Percentiles rank a stretch among this genome's conserved stretches.
These are phyloP conservation scores for Andrena marginata DNA, from an alignment of 2,888 invertebrate genomes.

Conservation along the genomic window DNA sequence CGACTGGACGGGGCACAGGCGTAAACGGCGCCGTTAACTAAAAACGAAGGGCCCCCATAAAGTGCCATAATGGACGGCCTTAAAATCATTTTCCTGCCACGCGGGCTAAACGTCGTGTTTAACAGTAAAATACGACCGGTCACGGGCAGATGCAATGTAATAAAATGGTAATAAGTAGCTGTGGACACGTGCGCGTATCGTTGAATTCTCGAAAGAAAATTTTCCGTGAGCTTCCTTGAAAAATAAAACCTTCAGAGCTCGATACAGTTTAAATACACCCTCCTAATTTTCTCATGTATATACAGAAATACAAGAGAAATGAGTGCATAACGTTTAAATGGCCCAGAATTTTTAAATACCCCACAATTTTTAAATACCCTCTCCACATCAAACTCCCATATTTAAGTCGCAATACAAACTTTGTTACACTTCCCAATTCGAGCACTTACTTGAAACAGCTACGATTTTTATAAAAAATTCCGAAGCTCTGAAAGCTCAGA, in stretches of 20 bases:
- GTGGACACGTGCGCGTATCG: constrained; percentile 30
- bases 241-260: no score
- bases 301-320: no score
- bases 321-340: no score
- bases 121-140: constrained; percentile 48
- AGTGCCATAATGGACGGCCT: constrained; percentile 59
- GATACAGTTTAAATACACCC: no score
- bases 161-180: constrained; percentile 61
- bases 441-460: no score
- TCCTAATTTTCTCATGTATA: neutral
- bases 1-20: constrained; percentile 40
- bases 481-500: neutral
- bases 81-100: constrained; percentile 60
- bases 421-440: neutral
- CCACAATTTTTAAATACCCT: no score
- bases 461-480: no score
- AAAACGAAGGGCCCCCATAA: constrained; percentile 55
- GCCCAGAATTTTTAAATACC: no score
- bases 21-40: constrained; percentile 55
- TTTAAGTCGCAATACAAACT: neutral
- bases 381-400: neutral
- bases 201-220: neutral
- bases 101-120: constrained; percentile 38
- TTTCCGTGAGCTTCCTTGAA: no score
- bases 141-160: constrained; percentile 45